Conservation (phyloP, 2,797 vertebrate species). For the Telmatherina bonti region DNA sequence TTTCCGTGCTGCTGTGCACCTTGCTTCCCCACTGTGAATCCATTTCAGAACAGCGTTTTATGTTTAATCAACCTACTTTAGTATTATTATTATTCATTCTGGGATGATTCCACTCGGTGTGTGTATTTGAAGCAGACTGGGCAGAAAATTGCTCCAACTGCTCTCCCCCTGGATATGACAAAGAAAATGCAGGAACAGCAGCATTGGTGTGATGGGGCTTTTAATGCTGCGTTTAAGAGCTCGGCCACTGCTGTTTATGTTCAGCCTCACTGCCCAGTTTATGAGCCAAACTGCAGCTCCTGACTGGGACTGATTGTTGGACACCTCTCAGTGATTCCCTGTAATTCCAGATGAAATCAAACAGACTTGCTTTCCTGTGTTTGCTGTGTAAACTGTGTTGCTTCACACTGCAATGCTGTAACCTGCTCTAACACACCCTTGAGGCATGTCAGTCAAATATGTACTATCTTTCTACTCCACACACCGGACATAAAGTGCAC, state of each 20-base stretch:
- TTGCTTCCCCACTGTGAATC: conserved; percentile 15
- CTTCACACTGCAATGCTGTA: conserved; percentile 14
- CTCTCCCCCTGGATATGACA: neutral
- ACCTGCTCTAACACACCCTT: conserved; percentile 20
- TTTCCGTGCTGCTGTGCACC: conserved; percentile 19
- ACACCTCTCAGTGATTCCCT: conserved; percentile 18
- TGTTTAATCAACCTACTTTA: conserved; percentile 31
- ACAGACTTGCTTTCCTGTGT: conserved; percentile 15
- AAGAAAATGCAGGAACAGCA: conserved; percentile 13
- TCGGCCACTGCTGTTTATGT: conserved; percentile 33
- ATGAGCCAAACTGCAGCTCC: conserved; percentile 26
- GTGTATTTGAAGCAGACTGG: neutral
- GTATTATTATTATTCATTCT: conserved; percentile 6
- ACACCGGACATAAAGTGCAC: neutral
- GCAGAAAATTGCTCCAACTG: neutral
- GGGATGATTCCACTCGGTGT: conserved; percentile 10
- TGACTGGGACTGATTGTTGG: neutral
- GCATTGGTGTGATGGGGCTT: neutral
- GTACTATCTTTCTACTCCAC: conserved; percentile 1
- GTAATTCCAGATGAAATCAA: conserved; percentile 45
- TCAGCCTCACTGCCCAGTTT: conserved; percentile 21
- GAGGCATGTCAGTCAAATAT: conserved; percentile 27
- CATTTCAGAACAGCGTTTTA: conserved; percentile 7
- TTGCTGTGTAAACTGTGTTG: conserved; percentile 31
- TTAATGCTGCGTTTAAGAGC: conserved; percentile 30